Conservation (phyloP, 2,113 vertebrate species). For the Patagioenas fasciata region DNA sequence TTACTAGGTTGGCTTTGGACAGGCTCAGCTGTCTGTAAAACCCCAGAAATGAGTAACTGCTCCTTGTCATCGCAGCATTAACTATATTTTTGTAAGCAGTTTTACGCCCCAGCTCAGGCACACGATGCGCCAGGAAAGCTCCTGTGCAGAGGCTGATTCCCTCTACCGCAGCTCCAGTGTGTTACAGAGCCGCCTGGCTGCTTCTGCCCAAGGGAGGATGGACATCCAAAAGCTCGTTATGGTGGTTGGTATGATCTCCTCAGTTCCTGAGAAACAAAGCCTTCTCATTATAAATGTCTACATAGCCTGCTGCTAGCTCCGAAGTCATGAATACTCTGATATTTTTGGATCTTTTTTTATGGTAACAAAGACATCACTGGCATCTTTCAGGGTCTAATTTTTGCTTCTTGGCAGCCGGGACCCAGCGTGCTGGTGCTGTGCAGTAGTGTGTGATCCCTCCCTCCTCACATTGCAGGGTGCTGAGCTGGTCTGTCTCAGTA, state of each 20-base stretch:
- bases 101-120: background rate
- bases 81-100: background rate
- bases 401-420: background rate
- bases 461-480: accelerated
- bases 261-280: background rate
- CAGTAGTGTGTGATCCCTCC: background rate
- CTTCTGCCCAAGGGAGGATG: background rate
- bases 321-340: background rate
- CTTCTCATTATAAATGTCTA: accelerated
- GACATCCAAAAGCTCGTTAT: background rate
- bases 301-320: background rate
- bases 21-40: background rate
- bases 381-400: background rate
- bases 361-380: background rate
- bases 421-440: background rate
- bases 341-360: background rate
- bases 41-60: accelerated
- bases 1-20: background rate
- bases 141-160: background rate
- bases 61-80: accelerated
- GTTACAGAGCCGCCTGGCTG: background rate
- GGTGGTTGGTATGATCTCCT: background rate
- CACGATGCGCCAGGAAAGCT: background rate
- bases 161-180: background rate
- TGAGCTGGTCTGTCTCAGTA: background rate